A percentile compares a stretch with the other conserved stretches of the same genome.
Conservation (phyloP, 92 coral and sea anemone genomes). For the Phenganax stokvisi region DNA sequence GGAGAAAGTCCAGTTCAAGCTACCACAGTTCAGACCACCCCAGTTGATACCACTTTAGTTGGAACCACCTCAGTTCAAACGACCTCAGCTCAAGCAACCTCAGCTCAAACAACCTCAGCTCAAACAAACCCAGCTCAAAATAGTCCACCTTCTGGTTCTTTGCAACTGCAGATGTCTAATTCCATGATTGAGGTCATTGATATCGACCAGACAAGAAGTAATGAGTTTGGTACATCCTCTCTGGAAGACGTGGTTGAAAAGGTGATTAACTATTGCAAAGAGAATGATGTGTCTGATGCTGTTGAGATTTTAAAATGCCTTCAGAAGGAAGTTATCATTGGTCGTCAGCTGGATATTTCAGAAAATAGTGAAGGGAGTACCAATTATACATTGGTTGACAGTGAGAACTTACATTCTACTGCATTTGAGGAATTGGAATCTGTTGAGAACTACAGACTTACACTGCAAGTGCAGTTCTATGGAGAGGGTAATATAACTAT, state of each 20-base stretch:
- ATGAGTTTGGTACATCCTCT: not conserved
- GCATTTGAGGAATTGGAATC: constrained; percentile 46
- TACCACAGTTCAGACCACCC: too few relatives aligned
- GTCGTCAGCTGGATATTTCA: not conserved
- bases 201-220: too few relatives aligned
- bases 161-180: too few relatives aligned
- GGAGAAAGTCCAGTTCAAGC: too few relatives aligned
- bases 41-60: too few relatives aligned
- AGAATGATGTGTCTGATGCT: not conserved
- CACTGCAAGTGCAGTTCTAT: constrained; percentile 51
- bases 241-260: not conserved
- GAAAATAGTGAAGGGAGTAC: constrained; percentile 44
- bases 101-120: too few relatives aligned
- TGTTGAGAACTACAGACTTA: constrained; percentile 32
- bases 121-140: too few relatives aligned
- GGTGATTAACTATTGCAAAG: not conserved
- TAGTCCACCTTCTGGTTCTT: too few relatives aligned
- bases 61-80: too few relatives aligned
- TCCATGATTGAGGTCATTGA: too few relatives aligned
- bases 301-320: not conserved
- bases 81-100: too few relatives aligned
- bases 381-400: constrained; percentile 44
- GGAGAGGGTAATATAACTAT: constrained; percentile 39
- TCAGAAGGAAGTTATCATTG: not conserved
- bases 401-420: constrained; percentile 38